Evolutionary conservation across 2,797 vertebrate genomes (phyloP).

Genomic region (Pantherophis alleghaniensis): DNA sequence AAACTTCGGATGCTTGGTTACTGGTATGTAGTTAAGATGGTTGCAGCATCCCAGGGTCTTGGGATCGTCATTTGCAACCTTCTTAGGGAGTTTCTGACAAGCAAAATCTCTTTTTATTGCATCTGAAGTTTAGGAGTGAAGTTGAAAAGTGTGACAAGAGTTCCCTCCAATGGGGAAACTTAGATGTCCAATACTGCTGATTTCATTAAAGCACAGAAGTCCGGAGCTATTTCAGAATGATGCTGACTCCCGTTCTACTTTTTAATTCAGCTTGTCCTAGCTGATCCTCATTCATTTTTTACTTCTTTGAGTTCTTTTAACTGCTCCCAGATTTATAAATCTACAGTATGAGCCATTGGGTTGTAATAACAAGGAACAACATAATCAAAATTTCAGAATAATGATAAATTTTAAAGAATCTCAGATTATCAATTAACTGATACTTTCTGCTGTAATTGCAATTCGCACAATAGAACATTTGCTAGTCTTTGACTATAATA

Average conservation of each 20-base stretch:
- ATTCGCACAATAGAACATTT: not conserved
- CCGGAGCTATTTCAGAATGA: not conserved
- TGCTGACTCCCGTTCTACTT: not conserved
- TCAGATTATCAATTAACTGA: not conserved
- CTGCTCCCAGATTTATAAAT: not conserved
- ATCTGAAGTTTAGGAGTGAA: not conserved
- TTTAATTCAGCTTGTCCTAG: not conserved
- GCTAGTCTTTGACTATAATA: too few relatives aligned
- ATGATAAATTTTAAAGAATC: not conserved
- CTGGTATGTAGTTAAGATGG: too few relatives aligned
- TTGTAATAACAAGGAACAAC: not conserved
- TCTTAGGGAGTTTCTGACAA: too few relatives aligned
- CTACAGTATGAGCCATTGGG: not conserved
- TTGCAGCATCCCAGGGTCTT: too few relatives aligned
- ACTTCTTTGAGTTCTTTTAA: not conserved
- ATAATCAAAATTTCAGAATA: not conserved
- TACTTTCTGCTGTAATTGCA: not conserved
- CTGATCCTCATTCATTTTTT: not conserved
- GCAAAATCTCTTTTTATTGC: not conserved
- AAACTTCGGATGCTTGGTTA: too few relatives aligned
- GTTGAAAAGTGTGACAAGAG: not conserved
- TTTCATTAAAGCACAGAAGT: not conserved
- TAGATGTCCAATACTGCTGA: not conserved
- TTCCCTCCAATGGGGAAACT: not conserved
- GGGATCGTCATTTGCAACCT: too few relatives aligned